Evolutionary conservation across 2,888 invertebrate genomes (phyloP), one percentile per base, ranked within the genome.

Genomic region (Papilio gigon): DNA sequence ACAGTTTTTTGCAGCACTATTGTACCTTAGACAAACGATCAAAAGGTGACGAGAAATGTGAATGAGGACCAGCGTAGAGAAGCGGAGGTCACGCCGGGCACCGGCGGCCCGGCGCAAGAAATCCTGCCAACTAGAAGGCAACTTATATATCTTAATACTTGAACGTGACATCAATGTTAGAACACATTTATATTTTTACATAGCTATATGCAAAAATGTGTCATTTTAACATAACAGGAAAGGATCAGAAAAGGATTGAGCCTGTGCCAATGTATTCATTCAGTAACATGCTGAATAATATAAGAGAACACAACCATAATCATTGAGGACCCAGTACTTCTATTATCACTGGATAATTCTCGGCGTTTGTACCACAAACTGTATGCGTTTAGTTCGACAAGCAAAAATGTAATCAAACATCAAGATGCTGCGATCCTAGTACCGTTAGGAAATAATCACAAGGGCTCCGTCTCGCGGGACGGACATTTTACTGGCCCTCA

Each of bases 381-480:
- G n/a, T n/a, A n/a, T n/a, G n/a, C n/a, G n/a, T 2, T 44, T 20
- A 11, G 9, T 9, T 17, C 20, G 20, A 44, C 17, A 20, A 9
- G n/a, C n/a, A 9, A 44, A 44, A 20, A 20, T 44, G 17, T 9
- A 0, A 47, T 25, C 71, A 77, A 83, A 75, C 77, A 86, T 78
- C 84, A 85, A 86, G 73, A 79, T 71, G 56, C 17, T 61, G 77
- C 33, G 40, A 56, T 73, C 77, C 68, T 56, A 14, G 58, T 65
- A 67, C 70, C 70, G 71, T 71, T 77, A 76, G 75, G 76, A 79
- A 83, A 85, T 88, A 85, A 87, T 87, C 84, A 83, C 81, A 77
- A 80, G 83, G 84, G 83, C 76, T 73, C 73, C 73, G 83, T 84
- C 87, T 83, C 85, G 71, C 77, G 85, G 82, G 88, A 84, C 82